phyloP scores from a whole-genome alignment of 2,113 vertebrate species.

The Pachyramphus minor region DNA sequence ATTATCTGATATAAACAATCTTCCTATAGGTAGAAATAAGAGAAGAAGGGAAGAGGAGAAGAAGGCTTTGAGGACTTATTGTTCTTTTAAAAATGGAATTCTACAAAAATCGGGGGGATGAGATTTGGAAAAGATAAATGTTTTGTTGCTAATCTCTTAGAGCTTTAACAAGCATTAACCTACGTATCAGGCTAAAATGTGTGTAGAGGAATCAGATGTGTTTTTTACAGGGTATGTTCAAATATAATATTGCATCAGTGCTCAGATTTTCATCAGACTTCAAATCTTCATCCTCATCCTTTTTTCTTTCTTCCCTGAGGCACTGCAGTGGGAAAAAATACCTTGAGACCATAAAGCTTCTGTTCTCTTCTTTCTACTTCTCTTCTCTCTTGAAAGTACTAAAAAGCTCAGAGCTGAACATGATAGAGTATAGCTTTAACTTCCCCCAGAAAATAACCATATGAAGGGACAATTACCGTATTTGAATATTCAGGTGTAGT shows the following conservation, averaged over 20 bases:
- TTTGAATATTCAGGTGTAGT: not conserved
- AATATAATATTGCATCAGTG: not conserved
- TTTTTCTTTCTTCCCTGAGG: not conserved
- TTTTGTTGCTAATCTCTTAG: not conserved
- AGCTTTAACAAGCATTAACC: not conserved
- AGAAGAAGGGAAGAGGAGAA: not conserved
- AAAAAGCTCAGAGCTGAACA: not conserved
- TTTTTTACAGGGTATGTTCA: not conserved
- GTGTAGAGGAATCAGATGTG: not conserved
- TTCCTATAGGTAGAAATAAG: not conserved
- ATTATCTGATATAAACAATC: not conserved
- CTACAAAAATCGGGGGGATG: not conserved
- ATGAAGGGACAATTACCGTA: not conserved
- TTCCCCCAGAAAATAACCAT: not conserved
- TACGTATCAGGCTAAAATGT: not conserved
- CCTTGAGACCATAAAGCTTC: not conserved
- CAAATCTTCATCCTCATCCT: not conserved
- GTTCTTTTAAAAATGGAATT: not conserved
- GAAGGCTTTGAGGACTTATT: not conserved
- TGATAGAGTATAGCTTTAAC: not conserved
- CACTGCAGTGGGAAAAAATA: not conserved
- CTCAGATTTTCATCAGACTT: not conserved
- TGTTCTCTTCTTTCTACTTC: not conserved
- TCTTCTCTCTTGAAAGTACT: not conserved
- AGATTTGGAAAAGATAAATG: not conserved